Percentiles rank a stretch among this genome's conserved stretches.
Evolutionary conservation across 2,113 vertebrate genomes (phyloP).

Genomic region (Mesocricetus auratus): DNA sequence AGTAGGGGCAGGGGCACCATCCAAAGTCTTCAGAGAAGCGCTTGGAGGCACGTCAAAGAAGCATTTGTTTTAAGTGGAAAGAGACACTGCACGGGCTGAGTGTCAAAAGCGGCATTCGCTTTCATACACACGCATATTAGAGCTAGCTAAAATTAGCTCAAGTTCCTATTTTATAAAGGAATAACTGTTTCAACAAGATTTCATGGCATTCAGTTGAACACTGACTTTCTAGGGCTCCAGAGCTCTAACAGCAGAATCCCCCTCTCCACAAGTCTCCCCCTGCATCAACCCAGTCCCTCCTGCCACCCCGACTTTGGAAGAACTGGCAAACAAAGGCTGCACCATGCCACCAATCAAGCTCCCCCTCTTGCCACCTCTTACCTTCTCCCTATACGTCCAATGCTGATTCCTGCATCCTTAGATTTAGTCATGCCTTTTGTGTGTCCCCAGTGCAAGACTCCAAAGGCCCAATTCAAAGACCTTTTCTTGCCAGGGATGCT

Average conservation of each 20-base stretch:
- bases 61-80: constrained; percentile 79
- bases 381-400: not conserved
- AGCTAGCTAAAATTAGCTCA: constrained; percentile 78
- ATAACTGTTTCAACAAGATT: constrained; percentile 60
- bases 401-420: not conserved
- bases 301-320: not conserved
- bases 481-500: not conserved
- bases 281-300: not conserved
- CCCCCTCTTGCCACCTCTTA: not conserved
- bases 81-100: constrained; percentile 54
- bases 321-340: not conserved
- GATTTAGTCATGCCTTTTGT: not conserved
- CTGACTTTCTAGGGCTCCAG: not conserved
- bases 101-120: constrained; percentile 79
- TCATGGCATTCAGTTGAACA: constrained; percentile 22
- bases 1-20: constrained; percentile 54
- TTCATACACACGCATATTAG: constrained; percentile 62
- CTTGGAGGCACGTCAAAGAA: constrained; percentile 78
- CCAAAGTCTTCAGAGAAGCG: constrained; percentile 75
- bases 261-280: fast-evolving
- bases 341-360: too few species aligned
- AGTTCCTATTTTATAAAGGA: constrained; percentile 59
- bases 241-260: not conserved
- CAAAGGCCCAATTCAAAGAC: constrained; percentile 29
- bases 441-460: not conserved